Evolutionary conservation across 2,888 invertebrate species (phyloP).

Genomic region (Athalia rosae): DNA sequence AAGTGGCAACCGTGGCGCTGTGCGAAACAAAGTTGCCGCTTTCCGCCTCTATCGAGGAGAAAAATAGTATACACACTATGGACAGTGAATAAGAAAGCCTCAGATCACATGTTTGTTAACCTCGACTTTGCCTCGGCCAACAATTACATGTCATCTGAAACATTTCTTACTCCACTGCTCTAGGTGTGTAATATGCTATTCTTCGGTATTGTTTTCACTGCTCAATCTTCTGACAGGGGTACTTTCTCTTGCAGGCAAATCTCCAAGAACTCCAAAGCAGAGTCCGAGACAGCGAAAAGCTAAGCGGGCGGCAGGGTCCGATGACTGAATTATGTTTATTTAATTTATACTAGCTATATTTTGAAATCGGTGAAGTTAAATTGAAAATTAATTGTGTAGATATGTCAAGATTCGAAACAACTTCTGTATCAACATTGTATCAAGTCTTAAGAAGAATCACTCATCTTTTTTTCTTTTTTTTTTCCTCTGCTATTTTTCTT

Average conservation of each 20-base stretch:
- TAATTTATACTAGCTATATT: slow-evolving; percentile 47
- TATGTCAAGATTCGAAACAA: slow-evolving; percentile 15
- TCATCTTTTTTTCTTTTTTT: slow-evolving; percentile 12
- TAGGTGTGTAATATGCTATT: slow-evolving; percentile 20
- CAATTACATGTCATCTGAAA: slow-evolving; percentile 22
- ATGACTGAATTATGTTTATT: slow-evolving; percentile 74
- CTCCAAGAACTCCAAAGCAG: slow-evolving; percentile 80
- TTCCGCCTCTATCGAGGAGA: too few species aligned
- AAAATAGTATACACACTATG: too few species aligned
- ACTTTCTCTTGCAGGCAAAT: slow-evolving; percentile 80
- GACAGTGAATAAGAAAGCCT: too few species aligned
- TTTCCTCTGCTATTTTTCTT: not conserved
- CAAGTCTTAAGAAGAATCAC: not conserved
- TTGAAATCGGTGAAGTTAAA: slow-evolving; percentile 32
- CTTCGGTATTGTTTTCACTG: slow-evolving; percentile 15
- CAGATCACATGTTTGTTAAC: not conserved
- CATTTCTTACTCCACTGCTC: slow-evolving; percentile 9
- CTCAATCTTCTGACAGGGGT: not conserved
- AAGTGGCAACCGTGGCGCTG: too few species aligned
- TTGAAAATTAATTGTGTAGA: slow-evolving; percentile 22
- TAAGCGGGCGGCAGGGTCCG: slow-evolving; percentile 84
- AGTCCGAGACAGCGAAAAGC: slow-evolving; percentile 87
- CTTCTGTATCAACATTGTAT: slow-evolving; percentile 7
- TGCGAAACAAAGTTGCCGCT: not conserved
- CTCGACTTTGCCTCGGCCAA: not conserved